These are phyloP conservation scores for Cydia pomonella DNA, from an alignment of 1,140 invertebrate genomes.

Conservation along the genomic window DNA sequence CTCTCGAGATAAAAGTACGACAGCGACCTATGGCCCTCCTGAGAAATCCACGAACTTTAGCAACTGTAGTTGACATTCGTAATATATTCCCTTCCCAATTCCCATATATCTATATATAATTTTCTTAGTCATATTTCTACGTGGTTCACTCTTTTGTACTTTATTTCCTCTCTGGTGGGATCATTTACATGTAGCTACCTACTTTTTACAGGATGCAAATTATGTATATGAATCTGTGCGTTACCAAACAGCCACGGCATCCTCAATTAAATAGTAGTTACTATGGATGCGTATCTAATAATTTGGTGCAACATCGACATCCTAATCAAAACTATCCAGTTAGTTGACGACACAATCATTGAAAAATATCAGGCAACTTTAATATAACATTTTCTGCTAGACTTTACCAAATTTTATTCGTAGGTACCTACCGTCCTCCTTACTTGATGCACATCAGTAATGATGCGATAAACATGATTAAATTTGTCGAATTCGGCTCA, in stretches of 20 bases:
- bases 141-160: background rate
- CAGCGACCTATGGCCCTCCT: background rate
- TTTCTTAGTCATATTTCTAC: background rate
- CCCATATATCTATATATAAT: background rate
- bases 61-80: background rate
- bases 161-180: no score
- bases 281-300: background rate
- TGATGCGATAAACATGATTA: no score
- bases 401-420: no score
- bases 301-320: background rate
- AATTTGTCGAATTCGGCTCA: no score
- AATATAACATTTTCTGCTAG: no score
- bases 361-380: no score
- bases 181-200: no score
- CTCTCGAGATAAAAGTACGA: background rate
- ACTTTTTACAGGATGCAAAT: background rate
- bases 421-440: no score
- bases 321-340: background rate
- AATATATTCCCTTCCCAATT: background rate
- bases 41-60: background rate
- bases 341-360: no score
- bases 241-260: background rate
- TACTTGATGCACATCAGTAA: no score
- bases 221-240: background rate
- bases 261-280: conserved; percentile 15